Base-by-base conservation (phyloP, 2,797 vertebrate species). In the Balearica regulorum region DNA sequence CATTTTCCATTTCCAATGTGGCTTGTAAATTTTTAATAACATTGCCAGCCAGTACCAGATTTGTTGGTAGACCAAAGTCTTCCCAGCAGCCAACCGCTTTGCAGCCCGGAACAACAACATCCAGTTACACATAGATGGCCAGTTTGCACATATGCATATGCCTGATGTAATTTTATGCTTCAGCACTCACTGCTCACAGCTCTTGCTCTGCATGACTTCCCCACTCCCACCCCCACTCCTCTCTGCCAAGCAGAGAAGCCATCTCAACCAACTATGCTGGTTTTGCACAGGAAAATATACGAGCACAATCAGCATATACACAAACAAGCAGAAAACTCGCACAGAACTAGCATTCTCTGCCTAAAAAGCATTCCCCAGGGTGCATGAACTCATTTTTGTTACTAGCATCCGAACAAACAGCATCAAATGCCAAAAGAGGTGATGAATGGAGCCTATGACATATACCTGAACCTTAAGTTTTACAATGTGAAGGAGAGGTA, bases 151-250 rank as follows among this genome's bases (percentile, higher is more conserved):
- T 18, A 31, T 26, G 10, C 13, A 25, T 33, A 31, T 33, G 6
- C 15, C 62, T 87, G 22, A 35, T 3, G 1, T 11, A 58, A 51
- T 77, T 82, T 65, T 46, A 33, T 73, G 35, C 16, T 91, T 93
- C 76, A 58, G 33, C 13, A 39, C 7, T 51, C 46, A 15, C 16
- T 78, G 44, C 10, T 75, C 46, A 66, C 20, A 58, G 8, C 7
- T 70, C 31, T 62, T 88, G 9, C 9, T 77, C 29, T 88, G 6
- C 46, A 37, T n/a, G 18, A 22, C 14, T 57, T 80, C 28, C 25
- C 83, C 8, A 16, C 26, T 37, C 31, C 3, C 6, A 3, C 7
- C 5, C 15, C 2, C 4, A 12, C 2, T 16, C 16, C 10, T 11
- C 14, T 35, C 11, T 65, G 5, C 37, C 44, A 49, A 33, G 20